Evolutionary conservation across 2,797 vertebrate species (phyloP).

Genomic region (Acrossocheilus wenchowensis): DNA sequence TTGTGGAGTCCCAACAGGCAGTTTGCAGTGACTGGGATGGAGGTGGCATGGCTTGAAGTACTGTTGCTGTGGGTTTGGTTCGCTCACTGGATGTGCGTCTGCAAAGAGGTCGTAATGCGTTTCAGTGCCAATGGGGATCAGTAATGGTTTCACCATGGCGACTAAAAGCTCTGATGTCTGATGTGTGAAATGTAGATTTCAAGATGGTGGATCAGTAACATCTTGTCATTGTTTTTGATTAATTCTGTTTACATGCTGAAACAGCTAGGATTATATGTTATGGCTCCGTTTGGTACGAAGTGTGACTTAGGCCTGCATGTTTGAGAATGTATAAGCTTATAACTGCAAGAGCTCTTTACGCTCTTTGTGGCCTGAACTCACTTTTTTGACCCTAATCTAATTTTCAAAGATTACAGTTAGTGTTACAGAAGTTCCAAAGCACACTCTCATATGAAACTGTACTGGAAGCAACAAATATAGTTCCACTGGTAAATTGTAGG

Average conservation of each 20-base stretch:
- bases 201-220: constrained; percentile 17
- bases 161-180: constrained; percentile 14
- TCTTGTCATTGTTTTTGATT: constrained; percentile 5
- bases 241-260: neutral
- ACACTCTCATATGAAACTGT: constrained; percentile 1
- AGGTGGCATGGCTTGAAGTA: constrained; percentile 16
- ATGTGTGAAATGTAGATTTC: constrained; percentile 40
- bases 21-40: constrained; percentile 38
- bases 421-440: neutral
- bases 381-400: neutral
- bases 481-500: neutral
- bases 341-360: neutral
- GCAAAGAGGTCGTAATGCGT: constrained; percentile 24
- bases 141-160: constrained; percentile 32
- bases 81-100: neutral
- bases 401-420: constrained; percentile 13
- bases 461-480: constrained; percentile 3
- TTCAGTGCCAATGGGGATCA: constrained; percentile 28
- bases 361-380: neutral
- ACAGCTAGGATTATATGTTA: neutral
- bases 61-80: constrained; percentile 18
- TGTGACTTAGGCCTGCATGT: neutral
- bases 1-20: constrained; percentile 49
- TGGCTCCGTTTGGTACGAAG: neutral
- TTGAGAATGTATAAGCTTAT: constrained; percentile 1